Base-by-base conservation (phyloP, 2,888 invertebrate species). In the Melieria picta region DNA sequence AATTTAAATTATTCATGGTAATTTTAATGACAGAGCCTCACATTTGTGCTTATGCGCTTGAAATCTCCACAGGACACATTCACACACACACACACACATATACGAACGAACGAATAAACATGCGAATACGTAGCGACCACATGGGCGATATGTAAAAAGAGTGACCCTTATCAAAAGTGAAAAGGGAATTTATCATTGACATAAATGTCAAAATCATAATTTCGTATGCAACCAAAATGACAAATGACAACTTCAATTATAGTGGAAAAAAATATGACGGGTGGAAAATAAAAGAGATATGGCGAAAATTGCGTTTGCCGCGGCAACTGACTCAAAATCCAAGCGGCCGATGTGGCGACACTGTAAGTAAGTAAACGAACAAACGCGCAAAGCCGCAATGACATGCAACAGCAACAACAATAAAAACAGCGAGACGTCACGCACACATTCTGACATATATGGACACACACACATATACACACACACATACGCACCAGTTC, bases 201-300 rank as follows among this genome's bases (percentile, higher is more conserved):
- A 79, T 79, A 76, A 79, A 79, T 80, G 80, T 81, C 81, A 79
- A 80, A 79, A 68, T 79, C 77, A 76, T 79, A 80, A 79, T 79
- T 81, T 78, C 77, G 77, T 78, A 80, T 80, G 80, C 78, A 79
- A 80, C 78, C 75, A 78, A 76, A 68, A 73, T 80, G 79, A 78
- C 77, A 79, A 79, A 79, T 74, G 81, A 78, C 82, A 80, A 79
- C 77, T 76, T 80, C 78, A 81, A 82, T 82, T 79, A 82, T 75
- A 61, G 71, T 63, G 52, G 65, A 30, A 30, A 30, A 30, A 30
- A 30, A 30, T 30, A 30, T 30, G 30, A 30, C 30, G 30, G 30
- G 30, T 30, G 13, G 16, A 48, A 70, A 64, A 46, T 47, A 64
- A 70, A 63, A 64, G 43, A 64, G 57, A 65, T 69, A 65, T 11